Conservation (phyloP, 1,140 invertebrate species). For the Aphelenchoides fujianensis region DNA sequence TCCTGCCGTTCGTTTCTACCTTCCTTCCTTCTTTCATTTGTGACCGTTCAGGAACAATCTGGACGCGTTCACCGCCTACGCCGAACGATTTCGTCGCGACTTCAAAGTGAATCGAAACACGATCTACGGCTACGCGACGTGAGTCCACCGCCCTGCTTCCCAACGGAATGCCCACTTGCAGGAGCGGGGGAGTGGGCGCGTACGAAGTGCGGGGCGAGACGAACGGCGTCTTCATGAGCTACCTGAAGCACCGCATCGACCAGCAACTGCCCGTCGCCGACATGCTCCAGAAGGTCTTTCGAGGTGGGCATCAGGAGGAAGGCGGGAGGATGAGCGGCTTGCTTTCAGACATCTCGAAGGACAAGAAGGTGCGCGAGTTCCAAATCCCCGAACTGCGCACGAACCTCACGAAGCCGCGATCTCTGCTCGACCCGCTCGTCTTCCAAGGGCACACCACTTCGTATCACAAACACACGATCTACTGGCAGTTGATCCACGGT, state of each 20-base stretch:
- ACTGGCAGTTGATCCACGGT: conserved; percentile 61
- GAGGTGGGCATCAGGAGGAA: conserved; percentile 41
- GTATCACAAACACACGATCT: conserved; percentile 59
- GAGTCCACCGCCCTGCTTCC: conserved; percentile 8
- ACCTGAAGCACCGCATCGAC: conserved; percentile 57
- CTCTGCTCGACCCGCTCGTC: conserved; percentile 46
- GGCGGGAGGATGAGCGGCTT: background rate
- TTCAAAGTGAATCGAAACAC: conserved; percentile 57
- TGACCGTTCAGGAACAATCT: conserved; percentile 49
- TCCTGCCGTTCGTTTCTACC: conserved; percentile 47
- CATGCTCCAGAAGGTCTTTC: conserved; percentile 56
- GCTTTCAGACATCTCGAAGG: conserved; percentile 56
- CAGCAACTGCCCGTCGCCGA: conserved; percentile 46
- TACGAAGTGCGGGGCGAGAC: conserved; percentile 59
- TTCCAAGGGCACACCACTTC: conserved; percentile 55
- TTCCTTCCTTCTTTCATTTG: conserved; percentile 15
- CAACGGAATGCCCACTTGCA: conserved; percentile 26
- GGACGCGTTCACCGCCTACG: conserved; percentile 51
- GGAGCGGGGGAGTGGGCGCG: conserved; percentile 60
- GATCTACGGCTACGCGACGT: conserved; percentile 59
- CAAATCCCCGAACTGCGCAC: conserved; percentile 59
- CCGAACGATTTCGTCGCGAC: conserved; percentile 52
- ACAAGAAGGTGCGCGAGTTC: conserved; percentile 56
- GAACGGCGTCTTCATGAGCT: conserved; percentile 62
- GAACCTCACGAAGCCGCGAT: conserved; percentile 54